phyloP scores from a whole-genome alignment of 2,888 invertebrate genomes.

The Athetis lepigone region DNA sequence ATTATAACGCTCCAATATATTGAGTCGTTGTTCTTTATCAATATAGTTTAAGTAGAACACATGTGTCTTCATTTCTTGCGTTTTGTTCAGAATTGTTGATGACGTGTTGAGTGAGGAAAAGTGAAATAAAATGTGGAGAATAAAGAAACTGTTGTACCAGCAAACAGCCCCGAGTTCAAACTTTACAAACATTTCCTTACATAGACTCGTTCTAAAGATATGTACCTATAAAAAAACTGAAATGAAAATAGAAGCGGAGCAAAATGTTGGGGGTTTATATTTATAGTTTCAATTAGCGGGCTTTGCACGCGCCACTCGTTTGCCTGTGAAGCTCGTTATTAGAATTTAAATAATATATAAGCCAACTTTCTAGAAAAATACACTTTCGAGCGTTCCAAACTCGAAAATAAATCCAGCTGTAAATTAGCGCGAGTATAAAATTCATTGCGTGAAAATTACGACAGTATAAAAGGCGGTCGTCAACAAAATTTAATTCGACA shows the following conservation, averaged over 20 bases:
- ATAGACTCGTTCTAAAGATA: constrained; percentile 65
- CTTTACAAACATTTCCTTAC: constrained; percentile 65
- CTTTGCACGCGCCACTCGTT: constrained; percentile 78
- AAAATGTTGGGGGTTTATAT: constrained; percentile 82
- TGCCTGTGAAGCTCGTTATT: constrained; percentile 71
- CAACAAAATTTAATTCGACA: constrained; percentile 83
- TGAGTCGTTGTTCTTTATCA: constrained; percentile 43
- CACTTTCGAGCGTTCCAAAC: constrained; percentile 50
- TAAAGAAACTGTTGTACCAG: constrained; percentile 39
- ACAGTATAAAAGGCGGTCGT: constrained; percentile 79
- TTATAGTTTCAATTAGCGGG: constrained; percentile 88
- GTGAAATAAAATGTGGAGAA: constrained; percentile 47
- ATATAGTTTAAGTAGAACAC: constrained; percentile 62
- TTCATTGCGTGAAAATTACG: constrained; percentile 81
- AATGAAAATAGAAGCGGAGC: constrained; percentile 77
- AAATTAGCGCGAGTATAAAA: constrained; percentile 79
- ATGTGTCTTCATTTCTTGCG: constrained; percentile 70
- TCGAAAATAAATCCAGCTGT: constrained; percentile 68
- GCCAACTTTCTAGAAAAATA: constrained; percentile 64
- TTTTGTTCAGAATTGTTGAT: constrained; percentile 66
- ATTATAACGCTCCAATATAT: constrained; percentile 62
- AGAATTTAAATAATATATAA: constrained; percentile 70
- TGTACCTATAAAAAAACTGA: constrained; percentile 71
- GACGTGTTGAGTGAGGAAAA: constrained; percentile 58
- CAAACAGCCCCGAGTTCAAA: constrained; percentile 56